Conservation (phyloP, 2,113 vertebrate species). For the Trematocara unimaculatum region DNA sequence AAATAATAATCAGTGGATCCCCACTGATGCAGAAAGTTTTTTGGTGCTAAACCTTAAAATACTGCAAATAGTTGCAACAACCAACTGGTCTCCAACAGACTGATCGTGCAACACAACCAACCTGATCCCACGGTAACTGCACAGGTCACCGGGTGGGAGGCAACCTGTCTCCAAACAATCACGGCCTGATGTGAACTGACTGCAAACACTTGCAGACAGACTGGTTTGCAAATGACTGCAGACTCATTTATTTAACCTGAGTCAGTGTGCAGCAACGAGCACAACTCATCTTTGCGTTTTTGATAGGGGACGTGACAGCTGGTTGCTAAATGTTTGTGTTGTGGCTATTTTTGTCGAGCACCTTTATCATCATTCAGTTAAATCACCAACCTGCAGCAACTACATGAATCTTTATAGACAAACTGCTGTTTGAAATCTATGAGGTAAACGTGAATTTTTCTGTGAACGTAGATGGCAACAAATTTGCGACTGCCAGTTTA, state of each 20-base stretch:
- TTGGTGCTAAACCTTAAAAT: not conserved
- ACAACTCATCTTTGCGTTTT: accelerated
- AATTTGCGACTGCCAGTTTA: not conserved
- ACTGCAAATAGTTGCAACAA: not conserved
- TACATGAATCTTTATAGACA: not conserved
- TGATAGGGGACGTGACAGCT: accelerated
- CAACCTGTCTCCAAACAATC: accelerated
- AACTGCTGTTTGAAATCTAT: not conserved
- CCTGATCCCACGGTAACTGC: accelerated
- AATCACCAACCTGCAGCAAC: not conserved
- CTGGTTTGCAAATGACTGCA: not conserved
- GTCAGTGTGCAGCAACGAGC: not conserved
- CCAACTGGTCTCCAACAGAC: not conserved
- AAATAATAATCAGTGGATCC: not conserved
- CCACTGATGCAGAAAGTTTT: accelerated
- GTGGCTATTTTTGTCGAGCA: accelerated
- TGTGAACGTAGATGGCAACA: not conserved
- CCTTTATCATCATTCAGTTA: not conserved
- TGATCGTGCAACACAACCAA: accelerated
- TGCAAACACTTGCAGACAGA: not conserved
- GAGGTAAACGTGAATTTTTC: accelerated
- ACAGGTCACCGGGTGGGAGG: not conserved
- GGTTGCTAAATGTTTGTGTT: not conserved
- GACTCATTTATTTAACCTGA: accelerated
- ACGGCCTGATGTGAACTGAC: not conserved